Base-by-base conservation (phyloP, 2,113 vertebrate species). In the Dascyllus trimaculatus region DNA sequence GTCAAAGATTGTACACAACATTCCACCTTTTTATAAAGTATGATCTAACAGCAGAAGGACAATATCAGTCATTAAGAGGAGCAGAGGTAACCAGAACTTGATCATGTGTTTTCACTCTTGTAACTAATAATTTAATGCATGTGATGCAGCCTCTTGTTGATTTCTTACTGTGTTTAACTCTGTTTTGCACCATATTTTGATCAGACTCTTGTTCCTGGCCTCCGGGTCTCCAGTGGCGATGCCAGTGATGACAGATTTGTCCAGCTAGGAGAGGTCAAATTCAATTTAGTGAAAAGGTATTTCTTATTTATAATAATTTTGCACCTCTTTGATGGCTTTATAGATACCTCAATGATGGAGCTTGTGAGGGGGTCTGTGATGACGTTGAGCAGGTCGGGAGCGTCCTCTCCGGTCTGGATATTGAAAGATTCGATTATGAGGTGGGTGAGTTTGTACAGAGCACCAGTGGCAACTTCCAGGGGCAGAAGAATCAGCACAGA, bases 311-410 rank as follows among this genome's bases (percentile, higher is more conserved):
- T 48, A 11, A 18, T 21, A 15, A 25, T 18, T 15, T 3, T 21
- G 11, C 17, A 13, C 21, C 5, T 35, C 14, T 19, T 13, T 22
- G 3, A 8, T 10, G 29, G 40, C 9, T 8, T 51, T 24, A 11
- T 6, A 0, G n/a, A 5, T 93, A 99, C 98, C 97, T 97, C 93
- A 76, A 99, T 93, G 46, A 99, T 97, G 82, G 96, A 93, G 76
- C 96, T 92, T 7, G 98, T 99, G 49, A 99, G 95, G 1, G 97
- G 97, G 52, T 98, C 95, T 1, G 98, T 99, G 92, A 99, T 99
- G 80, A 98, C 96, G 78, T 98, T 99, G 25, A 99, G 95, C 77
- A 99, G 90, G 22, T 96, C 95, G 0, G 98, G 98, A 53, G 97
- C 97, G 9, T 97, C 80, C 0, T 99, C 96, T 15, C 98, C 98